A percentile compares a stretch with the other conserved stretches of the same genome.
Evolutionary conservation across 2,888 invertebrate genomes (phyloP).

Genomic region (Steinernema carpocapsae): DNA sequence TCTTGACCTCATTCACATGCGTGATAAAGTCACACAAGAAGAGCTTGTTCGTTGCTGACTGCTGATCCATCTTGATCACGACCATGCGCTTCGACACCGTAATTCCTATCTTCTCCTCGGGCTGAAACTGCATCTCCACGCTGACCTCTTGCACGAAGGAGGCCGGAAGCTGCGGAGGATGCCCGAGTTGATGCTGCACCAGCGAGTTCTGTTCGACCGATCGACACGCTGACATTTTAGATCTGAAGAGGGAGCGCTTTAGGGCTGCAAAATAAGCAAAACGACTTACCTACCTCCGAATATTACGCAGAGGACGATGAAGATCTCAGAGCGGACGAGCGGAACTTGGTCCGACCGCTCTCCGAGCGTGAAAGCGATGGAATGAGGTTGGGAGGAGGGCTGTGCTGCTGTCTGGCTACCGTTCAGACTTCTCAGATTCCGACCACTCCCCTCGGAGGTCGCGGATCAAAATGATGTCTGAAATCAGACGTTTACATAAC

Average conservation of each 20-base stretch:
- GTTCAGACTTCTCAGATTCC: too few relatives aligned
- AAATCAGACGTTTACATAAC: too few relatives aligned
- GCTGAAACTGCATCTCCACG: conserved; percentile 12
- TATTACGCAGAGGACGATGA: background rate
- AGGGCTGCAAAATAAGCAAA: too few relatives aligned
- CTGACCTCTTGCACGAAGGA: background rate
- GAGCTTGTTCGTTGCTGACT: conserved; percentile 14
- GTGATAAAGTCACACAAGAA: conserved; percentile 6
- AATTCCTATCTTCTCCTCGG: background rate
- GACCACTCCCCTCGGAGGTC: too few relatives aligned
- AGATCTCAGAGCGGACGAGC: too few relatives aligned
- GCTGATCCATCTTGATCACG: conserved; percentile 14
- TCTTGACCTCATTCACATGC: background rate
- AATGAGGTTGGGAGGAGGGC: too few relatives aligned
- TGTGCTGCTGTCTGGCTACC: too few relatives aligned
- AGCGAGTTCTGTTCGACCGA: background rate
- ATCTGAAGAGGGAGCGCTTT: background rate
- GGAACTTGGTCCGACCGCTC: too few relatives aligned
- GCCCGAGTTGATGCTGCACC: background rate
- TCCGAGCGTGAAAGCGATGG: too few relatives aligned
- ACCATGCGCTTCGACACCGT: background rate
- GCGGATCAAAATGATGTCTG: too few relatives aligned
- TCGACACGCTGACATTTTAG: background rate
- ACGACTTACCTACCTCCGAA: background rate
- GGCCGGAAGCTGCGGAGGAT: background rate